phyloP scores from a whole-genome alignment of 2,888 invertebrate genomes.

The Amphipyra berbera region DNA sequence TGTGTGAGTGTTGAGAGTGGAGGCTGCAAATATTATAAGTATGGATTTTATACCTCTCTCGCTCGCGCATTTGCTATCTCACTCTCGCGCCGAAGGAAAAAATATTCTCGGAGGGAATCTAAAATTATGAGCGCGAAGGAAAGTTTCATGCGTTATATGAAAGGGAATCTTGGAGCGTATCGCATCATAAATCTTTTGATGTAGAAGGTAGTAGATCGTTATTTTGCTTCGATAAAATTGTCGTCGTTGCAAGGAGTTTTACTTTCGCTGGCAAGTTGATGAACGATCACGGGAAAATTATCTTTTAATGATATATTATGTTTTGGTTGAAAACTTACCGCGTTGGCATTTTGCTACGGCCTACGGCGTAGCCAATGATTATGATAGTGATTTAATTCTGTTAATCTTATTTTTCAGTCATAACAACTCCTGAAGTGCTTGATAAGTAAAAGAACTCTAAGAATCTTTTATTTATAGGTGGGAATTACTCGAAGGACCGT shows the following conservation, averaged over 20 bases:
- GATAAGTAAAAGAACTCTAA: no score
- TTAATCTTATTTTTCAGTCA: no score
- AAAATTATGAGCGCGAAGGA: constrained; percentile 81
- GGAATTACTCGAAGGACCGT: no score
- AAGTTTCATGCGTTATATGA: constrained; percentile 79
- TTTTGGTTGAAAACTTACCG: constrained; percentile 23
- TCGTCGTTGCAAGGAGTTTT: constrained; percentile 61
- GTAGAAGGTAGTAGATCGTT: constrained; percentile 71
- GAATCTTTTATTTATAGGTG: no score
- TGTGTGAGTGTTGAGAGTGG: constrained; percentile 83
- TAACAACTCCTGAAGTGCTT: no score
- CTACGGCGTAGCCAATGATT: constrained; percentile 33
- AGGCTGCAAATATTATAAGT: constrained; percentile 90
- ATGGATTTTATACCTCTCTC: constrained; percentile 87
- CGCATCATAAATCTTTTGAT: constrained; percentile 81
- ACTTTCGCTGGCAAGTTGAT: constrained; percentile 55
- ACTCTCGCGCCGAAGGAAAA: constrained; percentile 80
- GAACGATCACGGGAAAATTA: constrained; percentile 40
- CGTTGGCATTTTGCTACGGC: constrained; percentile 14
- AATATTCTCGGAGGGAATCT: constrained; percentile 84
- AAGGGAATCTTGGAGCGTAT: constrained; percentile 82
- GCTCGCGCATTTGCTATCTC: constrained; percentile 68
- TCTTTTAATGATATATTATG: constrained; percentile 29
- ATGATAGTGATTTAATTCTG: no score
- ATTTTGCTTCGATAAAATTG: constrained; percentile 73